Percentiles rank a stretch among this genome's conserved stretches.
phyloP scores from a whole-genome alignment of 2,797 vertebrate species.

The Potorous gilbertii region DNA sequence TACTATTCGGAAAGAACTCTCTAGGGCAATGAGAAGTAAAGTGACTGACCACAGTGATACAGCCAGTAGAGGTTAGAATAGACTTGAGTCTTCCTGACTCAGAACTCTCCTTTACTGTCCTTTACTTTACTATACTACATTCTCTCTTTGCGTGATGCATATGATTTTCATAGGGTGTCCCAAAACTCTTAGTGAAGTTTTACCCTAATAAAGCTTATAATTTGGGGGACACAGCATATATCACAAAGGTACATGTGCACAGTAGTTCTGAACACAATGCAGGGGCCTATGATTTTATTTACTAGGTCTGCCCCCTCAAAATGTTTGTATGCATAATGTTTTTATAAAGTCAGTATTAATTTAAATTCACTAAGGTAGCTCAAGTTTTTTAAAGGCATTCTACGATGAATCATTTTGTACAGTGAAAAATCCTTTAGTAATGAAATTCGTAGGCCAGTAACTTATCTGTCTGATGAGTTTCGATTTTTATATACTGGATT shows the following conservation, averaged over 20 bases:
- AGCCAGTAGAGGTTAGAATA: not conserved
- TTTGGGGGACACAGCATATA: not conserved
- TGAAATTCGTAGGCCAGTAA: not conserved
- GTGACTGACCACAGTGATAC: not conserved
- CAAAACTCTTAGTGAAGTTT: not conserved
- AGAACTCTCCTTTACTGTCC: not conserved
- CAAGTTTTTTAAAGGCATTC: not conserved
- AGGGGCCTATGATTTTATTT: not conserved
- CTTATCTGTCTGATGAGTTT: not conserved
- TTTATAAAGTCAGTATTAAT: constrained; percentile 14
- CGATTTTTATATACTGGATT: not conserved
- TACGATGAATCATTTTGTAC: not conserved
- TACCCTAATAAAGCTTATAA: not conserved
- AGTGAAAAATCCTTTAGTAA: constrained; percentile 8
- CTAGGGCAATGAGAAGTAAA: not conserved
- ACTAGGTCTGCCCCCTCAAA: not conserved
- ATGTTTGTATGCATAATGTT: not conserved
- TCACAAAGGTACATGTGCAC: not conserved
- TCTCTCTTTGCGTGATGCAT: not conserved
- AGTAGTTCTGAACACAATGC: not conserved
- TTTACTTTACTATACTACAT: not conserved
- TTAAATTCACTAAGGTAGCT: constrained; percentile 30
- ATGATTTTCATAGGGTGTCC: not conserved
- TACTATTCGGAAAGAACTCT: not conserved
- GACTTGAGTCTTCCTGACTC: not conserved